Evolutionary conservation across 2,888 invertebrate species (phyloP).

Genomic region (Cotesia congregata): DNA sequence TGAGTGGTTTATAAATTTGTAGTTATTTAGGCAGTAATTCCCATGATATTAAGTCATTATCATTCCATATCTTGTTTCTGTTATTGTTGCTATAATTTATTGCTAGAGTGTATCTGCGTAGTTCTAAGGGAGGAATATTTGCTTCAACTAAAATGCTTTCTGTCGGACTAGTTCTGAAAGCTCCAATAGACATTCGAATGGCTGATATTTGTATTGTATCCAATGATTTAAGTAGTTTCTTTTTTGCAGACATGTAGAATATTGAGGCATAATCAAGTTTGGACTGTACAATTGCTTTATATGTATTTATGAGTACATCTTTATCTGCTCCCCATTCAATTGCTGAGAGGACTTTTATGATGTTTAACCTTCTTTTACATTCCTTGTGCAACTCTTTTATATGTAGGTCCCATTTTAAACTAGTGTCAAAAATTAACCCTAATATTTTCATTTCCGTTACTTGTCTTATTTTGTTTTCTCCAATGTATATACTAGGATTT

Average conservation of each 20-base stretch:
- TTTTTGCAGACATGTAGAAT: slow-evolving; percentile 36
- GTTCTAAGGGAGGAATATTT: slow-evolving; percentile 19
- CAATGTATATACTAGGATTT: not conserved
- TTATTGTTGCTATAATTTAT: too few species aligned
- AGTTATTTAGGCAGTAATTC: too few species aligned
- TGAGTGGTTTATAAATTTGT: too few species aligned
- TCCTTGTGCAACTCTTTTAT: slow-evolving; percentile 29
- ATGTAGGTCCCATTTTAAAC: slow-evolving; percentile 41
- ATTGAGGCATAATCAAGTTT: slow-evolving; percentile 44
- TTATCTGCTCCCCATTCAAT: slow-evolving; percentile 39
- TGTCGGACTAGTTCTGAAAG: slow-evolving; percentile 40
- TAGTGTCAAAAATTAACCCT: slow-evolving; percentile 41
- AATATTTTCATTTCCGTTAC: slow-evolving; percentile 25
- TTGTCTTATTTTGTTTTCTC: not conserved
- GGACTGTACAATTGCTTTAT: slow-evolving; percentile 41
- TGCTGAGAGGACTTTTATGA: slow-evolving; percentile 29
- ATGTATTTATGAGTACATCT: slow-evolving; percentile 29
- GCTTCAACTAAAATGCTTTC: slow-evolving; percentile 31
- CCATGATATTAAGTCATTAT: too few species aligned
- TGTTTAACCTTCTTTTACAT: slow-evolving; percentile 29
- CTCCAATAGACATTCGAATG: slow-evolving; percentile 33
- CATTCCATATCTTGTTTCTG: too few species aligned
- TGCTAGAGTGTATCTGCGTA: not conserved
- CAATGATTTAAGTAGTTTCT: not conserved
- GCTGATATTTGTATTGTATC: slow-evolving; percentile 26